These are phyloP conservation scores for Cotesia glomerata DNA, from an alignment of 1,140 invertebrate species.

Conservation along the genomic window DNA sequence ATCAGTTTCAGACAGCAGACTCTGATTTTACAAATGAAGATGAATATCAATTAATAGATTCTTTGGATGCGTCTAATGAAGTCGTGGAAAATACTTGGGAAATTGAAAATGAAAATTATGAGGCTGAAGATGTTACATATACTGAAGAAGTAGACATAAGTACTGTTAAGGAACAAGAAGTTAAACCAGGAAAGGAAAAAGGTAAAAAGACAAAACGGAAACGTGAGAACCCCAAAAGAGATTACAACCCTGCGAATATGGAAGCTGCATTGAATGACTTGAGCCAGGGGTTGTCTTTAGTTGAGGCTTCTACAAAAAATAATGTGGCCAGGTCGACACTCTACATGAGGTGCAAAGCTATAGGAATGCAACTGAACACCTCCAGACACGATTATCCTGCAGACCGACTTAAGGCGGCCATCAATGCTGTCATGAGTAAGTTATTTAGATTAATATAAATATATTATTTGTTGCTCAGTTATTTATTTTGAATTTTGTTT, in stretches of 20 bases:
- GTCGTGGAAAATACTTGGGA: no score
- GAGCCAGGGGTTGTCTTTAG: conserved; percentile 51
- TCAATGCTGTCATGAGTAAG: conserved; percentile 58
- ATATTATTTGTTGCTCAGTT: neutral
- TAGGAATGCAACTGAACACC: conserved; percentile 57
- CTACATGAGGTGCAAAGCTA: conserved; percentile 59
- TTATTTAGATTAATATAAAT: conserved; percentile 12
- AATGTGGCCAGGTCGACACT: conserved; percentile 62
- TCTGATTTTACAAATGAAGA: no score
- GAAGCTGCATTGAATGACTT: conserved; percentile 58
- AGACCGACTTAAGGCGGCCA: conserved; percentile 60
- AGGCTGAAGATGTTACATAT: conserved; percentile 4
- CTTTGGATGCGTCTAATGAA: no score
- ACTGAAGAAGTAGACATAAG: conserved; percentile 31
- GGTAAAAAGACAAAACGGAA: conserved; percentile 49
- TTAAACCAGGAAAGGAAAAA: neutral
- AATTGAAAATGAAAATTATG: conserved; percentile 34
- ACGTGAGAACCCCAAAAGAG: conserved; percentile 49
- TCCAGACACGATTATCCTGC: conserved; percentile 58
- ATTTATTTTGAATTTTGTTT: conserved; percentile 27
- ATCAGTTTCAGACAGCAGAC: no score
- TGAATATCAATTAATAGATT: no score
- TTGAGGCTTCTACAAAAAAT: conserved; percentile 57
- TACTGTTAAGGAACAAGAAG: conserved; percentile 14
- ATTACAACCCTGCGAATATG: conserved; percentile 58